phyloP scores from a whole-genome alignment of 2,888 invertebrate species.

The Molanna angustata region DNA sequence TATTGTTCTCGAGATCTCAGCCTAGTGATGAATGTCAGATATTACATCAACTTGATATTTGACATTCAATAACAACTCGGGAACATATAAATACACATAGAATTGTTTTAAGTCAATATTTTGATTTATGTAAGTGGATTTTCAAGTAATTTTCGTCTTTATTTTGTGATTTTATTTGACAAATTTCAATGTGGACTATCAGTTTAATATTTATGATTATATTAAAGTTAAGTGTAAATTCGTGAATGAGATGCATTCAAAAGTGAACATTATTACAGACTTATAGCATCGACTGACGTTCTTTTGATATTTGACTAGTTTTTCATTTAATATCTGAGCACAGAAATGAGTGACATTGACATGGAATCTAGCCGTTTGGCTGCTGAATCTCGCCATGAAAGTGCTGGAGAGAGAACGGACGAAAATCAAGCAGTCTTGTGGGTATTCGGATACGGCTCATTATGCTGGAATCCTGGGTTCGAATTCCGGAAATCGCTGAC shows the following conservation, averaged over 20 bases:
- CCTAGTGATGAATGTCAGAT: constrained; percentile 3
- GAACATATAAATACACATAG: not conserved
- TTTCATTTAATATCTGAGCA: not conserved
- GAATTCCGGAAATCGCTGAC: constrained; percentile 73
- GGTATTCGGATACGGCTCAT: constrained; percentile 94
- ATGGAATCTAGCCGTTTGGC: not conserved
- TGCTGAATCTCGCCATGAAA: constrained; percentile 1
- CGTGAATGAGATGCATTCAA: constrained; percentile 12
- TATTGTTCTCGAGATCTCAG: constrained; percentile 13
- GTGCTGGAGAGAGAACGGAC: not conserved
- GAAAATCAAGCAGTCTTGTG: constrained; percentile 56
- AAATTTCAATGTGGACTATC: constrained; percentile 7
- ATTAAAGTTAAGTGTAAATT: too few species aligned
- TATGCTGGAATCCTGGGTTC: constrained; percentile 95
- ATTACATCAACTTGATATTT: not conserved
- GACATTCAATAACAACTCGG: constrained; percentile 8
- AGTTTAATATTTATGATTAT: constrained; percentile 9
- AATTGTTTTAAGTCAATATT: not conserved
- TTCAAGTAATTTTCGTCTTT: too few species aligned
- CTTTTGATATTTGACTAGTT: not conserved
- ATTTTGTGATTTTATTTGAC: not conserved
- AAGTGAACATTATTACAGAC: constrained; percentile 4
- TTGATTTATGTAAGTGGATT: not conserved
- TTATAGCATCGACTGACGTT: not conserved
- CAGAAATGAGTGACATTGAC: constrained; percentile 17